These are phyloP conservation scores for Sandelia bainsii DNA, from an alignment of 2,797 vertebrate species.

Conservation along the genomic window DNA sequence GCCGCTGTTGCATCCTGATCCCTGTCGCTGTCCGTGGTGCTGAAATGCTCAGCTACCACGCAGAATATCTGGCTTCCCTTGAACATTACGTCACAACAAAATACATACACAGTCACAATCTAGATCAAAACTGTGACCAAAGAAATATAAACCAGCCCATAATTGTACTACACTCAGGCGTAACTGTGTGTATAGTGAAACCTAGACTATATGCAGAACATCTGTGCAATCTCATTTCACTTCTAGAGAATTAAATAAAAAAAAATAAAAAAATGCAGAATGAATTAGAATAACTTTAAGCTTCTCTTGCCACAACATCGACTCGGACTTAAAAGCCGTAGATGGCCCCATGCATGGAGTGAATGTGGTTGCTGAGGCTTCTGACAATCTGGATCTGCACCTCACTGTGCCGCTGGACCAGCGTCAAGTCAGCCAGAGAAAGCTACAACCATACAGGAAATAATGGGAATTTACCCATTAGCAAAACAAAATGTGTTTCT, in stretches of 20 bases:
- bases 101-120: background rate
- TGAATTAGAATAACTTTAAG: no score
- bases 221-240: no score
- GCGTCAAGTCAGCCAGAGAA: constrained; percentile 32
- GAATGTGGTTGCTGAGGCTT: constrained; percentile 16
- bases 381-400: constrained; percentile 29
- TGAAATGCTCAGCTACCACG: constrained; percentile 50
- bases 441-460: constrained; percentile 29
- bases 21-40: constrained; percentile 75
- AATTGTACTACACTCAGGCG: background rate
- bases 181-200: background rate
- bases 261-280: no score
- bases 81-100: background rate
- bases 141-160: background rate
- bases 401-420: constrained; percentile 26
- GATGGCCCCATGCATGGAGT: constrained; percentile 51
- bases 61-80: background rate
- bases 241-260: no score
- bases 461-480: background rate
- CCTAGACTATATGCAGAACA: background rate
- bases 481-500: constrained; percentile 1
- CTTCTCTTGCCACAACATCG: constrained; percentile 6
- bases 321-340: constrained; percentile 18
- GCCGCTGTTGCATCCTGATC: constrained; percentile 62
- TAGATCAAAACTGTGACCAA: background rate